These are phyloP conservation scores for Toxostoma redivivum DNA, from an alignment of 2,113 vertebrate species.

Conservation along the genomic window DNA sequence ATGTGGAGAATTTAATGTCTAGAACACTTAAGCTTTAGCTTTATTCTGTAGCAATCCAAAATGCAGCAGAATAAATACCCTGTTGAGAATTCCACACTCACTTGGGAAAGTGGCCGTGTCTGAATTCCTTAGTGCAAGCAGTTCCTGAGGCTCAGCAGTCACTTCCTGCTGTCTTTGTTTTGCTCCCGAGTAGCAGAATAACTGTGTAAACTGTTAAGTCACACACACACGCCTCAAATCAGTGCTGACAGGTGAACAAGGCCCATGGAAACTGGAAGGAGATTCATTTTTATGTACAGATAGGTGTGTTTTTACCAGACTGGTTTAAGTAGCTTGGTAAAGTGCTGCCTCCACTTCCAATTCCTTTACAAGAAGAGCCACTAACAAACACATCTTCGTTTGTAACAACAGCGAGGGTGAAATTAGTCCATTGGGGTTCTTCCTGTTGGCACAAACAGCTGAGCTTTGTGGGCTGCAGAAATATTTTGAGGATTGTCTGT, in stretches of 20 bases:
- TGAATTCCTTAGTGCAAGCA: neutral
- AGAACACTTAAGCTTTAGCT: neutral
- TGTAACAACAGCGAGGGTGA: neutral
- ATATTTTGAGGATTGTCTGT: neutral
- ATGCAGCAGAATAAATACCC: neutral
- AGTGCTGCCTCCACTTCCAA: neutral
- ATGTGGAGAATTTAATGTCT: neutral
- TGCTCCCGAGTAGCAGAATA: neutral
- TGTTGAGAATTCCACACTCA: neutral
- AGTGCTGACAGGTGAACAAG: neutral
- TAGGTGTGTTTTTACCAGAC: neutral
- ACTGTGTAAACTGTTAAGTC: neutral
- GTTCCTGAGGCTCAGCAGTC: neutral
- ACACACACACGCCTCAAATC: neutral
- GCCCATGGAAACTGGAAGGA: neutral
- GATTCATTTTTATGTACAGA: neutral
- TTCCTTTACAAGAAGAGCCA: neutral
- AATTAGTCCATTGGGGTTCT: neutral
- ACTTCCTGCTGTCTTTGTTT: neutral
- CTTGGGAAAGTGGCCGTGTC: neutral
- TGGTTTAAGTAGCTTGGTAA: neutral
- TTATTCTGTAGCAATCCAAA: neutral
- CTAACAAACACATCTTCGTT: neutral
- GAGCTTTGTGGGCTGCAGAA: neutral
- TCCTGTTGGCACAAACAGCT: neutral